Base-by-base conservation (phyloP, 2,888 invertebrate genomes). In the Acleris laterana region DNA sequence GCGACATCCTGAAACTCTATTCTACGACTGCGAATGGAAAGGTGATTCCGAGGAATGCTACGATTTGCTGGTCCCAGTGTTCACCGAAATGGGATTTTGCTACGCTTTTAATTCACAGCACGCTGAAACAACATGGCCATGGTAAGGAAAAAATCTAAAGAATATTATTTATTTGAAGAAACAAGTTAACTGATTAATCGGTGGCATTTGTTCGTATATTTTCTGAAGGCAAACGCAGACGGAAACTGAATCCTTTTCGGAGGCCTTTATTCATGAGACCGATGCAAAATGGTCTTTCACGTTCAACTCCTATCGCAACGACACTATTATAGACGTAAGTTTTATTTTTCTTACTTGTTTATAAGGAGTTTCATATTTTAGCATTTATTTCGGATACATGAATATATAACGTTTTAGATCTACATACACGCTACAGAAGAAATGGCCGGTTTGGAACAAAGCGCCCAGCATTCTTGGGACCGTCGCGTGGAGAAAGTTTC, bases 51-150 rank as follows among this genome's bases (percentile, higher is more conserved):
- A 95, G 66, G 91, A 94, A 69, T 96, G 96, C 76, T 96, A 96
- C 76, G 92, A 94, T 19, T 88, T 94, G 65, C 94, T 96, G 58
- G 90, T 93, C 63, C 95, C 96, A 0, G 93, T 96, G n/a, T 95
- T 96, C 73, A 96, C 96, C 0, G 96, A 96, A 82, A 94, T 94
- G 83, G 96, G 96, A 2, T 95, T 95, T 76, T 96, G 96, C 77
- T 96, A 95, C 77, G 94, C 95, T 13, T 96, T 96, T 77, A 96
- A 96, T 79, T 94, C 94, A 0, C 84, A 90, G 70, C 94, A 95
- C 74, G 93, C 94, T 48, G 94, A 94, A 73, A 89, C 81, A 72
- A 79, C 76, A 3, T 94, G 93, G 93, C 93, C 94, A 9, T 93
- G 94, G 95, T 95, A 85, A 83, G 71, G 56, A 16, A 55, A 38